phyloP scores from a whole-genome alignment of 1,140 invertebrate genomes.

The Leptinotarsa lineolata region DNA sequence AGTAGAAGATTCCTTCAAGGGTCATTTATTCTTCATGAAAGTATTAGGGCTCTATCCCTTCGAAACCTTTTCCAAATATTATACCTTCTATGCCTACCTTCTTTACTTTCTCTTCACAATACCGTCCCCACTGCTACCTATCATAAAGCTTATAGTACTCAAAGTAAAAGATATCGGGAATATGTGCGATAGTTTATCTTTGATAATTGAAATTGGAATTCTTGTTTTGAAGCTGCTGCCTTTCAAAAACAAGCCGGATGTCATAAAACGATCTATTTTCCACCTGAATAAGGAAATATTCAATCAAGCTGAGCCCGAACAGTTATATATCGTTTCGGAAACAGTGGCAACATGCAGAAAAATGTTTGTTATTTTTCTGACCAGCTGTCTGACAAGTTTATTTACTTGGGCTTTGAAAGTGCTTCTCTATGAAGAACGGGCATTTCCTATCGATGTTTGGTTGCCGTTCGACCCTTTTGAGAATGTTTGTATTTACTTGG shows the following conservation, averaged over 20 bases:
- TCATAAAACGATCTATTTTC: constrained; percentile 14
- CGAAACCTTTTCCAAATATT: constrained; percentile 11
- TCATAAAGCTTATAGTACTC: constrained; percentile 13
- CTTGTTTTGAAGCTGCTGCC: constrained; percentile 22
- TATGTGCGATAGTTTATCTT: constrained; percentile 22
- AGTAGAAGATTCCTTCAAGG: constrained; percentile 9
- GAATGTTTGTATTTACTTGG: constrained; percentile 4
- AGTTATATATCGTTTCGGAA: constrained; percentile 9
- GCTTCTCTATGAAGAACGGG: constrained; percentile 22
- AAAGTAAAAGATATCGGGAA: neutral
- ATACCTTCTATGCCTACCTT: constrained; percentile 12
- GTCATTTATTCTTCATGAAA: constrained; percentile 12
- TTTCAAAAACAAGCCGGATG: constrained; percentile 14
- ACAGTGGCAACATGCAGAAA: constrained; percentile 10
- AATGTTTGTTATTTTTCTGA: constrained; percentile 18
- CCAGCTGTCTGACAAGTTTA: constrained; percentile 6
- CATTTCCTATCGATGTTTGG: constrained; percentile 32
- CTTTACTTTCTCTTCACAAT: constrained; percentile 24
- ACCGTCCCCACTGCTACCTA: constrained; percentile 20
- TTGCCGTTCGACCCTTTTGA: constrained; percentile 26
- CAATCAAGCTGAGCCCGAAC: constrained; percentile 7
- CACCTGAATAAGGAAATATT: constrained; percentile 18
- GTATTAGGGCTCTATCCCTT: constrained; percentile 25
- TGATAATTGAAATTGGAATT: constrained; percentile 24
- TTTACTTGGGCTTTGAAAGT: constrained; percentile 24